These are phyloP conservation scores for Bagarius yarrelli DNA, from an alignment of 2,113 vertebrate genomes.

Conservation along the genomic window DNA sequence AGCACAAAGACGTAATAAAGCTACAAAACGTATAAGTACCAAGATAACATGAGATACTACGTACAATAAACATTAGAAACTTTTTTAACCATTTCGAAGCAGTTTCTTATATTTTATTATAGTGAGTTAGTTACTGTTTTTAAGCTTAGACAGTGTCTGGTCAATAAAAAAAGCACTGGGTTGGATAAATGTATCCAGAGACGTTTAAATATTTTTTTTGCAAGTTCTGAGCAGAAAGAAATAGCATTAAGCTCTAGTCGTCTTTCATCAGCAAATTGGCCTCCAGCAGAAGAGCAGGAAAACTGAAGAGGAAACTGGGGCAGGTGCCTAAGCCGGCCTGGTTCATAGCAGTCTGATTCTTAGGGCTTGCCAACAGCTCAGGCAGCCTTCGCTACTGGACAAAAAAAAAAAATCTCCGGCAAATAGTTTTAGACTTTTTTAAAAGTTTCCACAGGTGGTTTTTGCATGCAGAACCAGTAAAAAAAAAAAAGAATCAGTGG, in stretches of 20 bases:
- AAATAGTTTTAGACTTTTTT: slow-evolving; percentile 53
- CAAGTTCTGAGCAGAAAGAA: background rate
- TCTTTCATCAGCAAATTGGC: slow-evolving; percentile 32
- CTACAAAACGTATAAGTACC: too few relatives aligned
- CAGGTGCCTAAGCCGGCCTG: slow-evolving; percentile 44
- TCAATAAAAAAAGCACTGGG: background rate
- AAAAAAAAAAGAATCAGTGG: slow-evolving; percentile 28
- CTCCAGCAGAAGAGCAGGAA: slow-evolving; percentile 21
- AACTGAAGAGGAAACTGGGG: background rate
- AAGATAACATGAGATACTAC: background rate
- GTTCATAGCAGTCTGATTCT: slow-evolving; percentile 27
- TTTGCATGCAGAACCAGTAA: slow-evolving; percentile 46
- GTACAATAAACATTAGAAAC: background rate
- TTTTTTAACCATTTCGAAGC: background rate
- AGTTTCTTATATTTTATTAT: background rate
- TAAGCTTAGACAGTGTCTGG: background rate
- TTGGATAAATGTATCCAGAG: slow-evolving; percentile 5
- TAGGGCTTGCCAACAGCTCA: slow-evolving; percentile 44
- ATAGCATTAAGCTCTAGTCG: slow-evolving; percentile 23
- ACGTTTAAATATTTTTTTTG: background rate
- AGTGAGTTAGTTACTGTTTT: background rate
- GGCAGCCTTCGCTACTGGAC: slow-evolving; percentile 41
- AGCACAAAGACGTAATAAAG: too few relatives aligned
- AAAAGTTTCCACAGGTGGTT: slow-evolving; percentile 47
- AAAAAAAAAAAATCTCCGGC: slow-evolving; percentile 36